Percentiles rank a stretch among this genome's conserved stretches.
phyloP scores from a whole-genome alignment of 2,113 vertebrate species.

The Aplodontia rufa region DNA sequence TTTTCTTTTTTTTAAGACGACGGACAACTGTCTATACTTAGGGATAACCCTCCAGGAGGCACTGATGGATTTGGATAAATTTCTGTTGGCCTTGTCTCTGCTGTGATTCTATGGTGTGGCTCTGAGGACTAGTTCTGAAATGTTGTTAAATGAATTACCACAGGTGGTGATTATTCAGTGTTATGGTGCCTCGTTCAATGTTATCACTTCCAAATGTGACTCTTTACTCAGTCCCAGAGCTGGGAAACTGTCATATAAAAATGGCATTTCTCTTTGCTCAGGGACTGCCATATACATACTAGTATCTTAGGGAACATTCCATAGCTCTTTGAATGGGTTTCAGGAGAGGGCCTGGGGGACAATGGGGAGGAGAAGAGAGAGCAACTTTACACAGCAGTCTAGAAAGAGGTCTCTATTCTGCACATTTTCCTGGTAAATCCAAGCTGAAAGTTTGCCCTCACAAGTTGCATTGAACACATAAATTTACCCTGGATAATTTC shows the following conservation, averaged over 20 bases:
- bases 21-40: not conserved
- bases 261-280: not conserved
- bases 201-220: not conserved
- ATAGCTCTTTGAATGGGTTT: not conserved
- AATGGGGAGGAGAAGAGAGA: not conserved
- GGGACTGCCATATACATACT: not conserved
- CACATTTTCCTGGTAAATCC: not conserved
- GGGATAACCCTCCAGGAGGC: not conserved
- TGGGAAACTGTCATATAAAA: not conserved
- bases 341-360: not conserved
- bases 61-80: not conserved
- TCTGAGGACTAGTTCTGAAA: not conserved
- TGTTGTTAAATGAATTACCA: not conserved
- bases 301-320: not conserved
- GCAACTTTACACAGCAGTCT: not conserved
- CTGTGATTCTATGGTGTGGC: not conserved
- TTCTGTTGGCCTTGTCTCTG: not conserved
- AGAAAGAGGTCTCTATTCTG: not conserved
- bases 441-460: not conserved
- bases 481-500: not conserved
- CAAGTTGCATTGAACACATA: not conserved
- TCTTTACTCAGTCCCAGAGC: not conserved
- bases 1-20: constrained; percentile 32
- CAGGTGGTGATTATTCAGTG: not conserved
- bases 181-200: not conserved